These are phyloP conservation scores for Diorhabda sublineata DNA, from an alignment of 1,140 invertebrate species.

Conservation along the genomic window DNA sequence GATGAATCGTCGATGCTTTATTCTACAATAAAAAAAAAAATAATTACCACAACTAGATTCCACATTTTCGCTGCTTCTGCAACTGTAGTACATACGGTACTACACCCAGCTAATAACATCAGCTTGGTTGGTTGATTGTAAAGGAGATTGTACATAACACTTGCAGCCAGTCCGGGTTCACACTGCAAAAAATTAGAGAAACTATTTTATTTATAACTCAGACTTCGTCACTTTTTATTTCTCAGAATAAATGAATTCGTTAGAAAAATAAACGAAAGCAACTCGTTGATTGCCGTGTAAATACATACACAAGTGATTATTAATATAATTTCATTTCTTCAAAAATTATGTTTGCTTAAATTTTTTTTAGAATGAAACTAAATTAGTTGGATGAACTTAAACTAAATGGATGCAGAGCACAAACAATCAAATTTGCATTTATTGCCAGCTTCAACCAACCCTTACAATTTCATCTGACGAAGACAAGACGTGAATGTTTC, in stretches of 20 bases:
- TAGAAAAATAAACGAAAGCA: too few relatives aligned
- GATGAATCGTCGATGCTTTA: too few relatives aligned
- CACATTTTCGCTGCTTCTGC: conserved; percentile 99
- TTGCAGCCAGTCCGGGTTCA: conserved; percentile 93
- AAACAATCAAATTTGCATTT: conserved; percentile 3
- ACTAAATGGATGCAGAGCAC: neutral
- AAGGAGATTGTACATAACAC: conserved; percentile 96
- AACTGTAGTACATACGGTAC: conserved; percentile 98
- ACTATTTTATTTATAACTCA: too few relatives aligned
- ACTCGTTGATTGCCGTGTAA: too few relatives aligned
- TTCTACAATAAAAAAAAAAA: too few relatives aligned
- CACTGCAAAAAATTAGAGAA: conserved; percentile 67
- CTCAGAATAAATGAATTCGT: too few relatives aligned
- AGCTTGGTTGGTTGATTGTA: conserved; percentile 96
- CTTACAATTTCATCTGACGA: neutral
- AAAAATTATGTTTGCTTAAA: too few relatives aligned
- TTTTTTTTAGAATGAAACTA: neutral
- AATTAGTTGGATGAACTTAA: conserved; percentile 1
- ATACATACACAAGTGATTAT: too few relatives aligned
- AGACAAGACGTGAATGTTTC: too few relatives aligned
- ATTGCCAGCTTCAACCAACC: neutral
- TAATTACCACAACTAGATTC: conserved; percentile 96
- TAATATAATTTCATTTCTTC: too few relatives aligned
- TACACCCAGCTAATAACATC: conserved; percentile 94
- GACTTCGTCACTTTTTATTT: too few relatives aligned